Evolutionary conservation across 2,888 invertebrate species (phyloP), one percentile per base, ranked within the genome.

Genomic region (Resseliella maxima): DNA sequence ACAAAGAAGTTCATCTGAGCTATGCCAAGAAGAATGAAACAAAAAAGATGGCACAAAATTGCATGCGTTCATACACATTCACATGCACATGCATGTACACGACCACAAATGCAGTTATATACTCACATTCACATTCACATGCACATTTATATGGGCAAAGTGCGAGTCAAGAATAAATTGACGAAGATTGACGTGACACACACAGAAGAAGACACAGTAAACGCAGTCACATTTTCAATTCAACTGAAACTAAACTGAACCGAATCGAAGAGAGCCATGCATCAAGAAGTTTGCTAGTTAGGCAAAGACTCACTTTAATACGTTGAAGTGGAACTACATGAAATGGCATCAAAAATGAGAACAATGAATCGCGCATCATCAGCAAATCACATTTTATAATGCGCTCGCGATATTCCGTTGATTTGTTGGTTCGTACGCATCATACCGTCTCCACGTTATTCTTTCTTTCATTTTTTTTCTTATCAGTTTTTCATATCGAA

Each of bases 131-230:
- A 72, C 72, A 31, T 31, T 27, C 72, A 72, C 72, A 72, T 72
- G 72, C 72, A 72, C 31, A 72, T 72, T 72, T 72, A 72, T 72
- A 72, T 72, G 72, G 35, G 72, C 72, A 72, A 72, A 72, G 72
- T 72, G 72, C 72, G 72, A 72, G 72, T 72, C 72, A 72, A 72
- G 72, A 72, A 72, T 72, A 31, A 72, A 72, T 72, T 72, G 72
- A 72, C 72, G 72, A 72, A 72, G 72, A 72, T 72, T 72, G 72
- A 72, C 72, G 72, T 72, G 72, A 72, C 72, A 72, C 72, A 72
- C 72, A 72, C 72, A 72, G 31, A 59, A 59, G 59, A 18, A 50
- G 46, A 50, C 2, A 18, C 2, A 15, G 46, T 5, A 24, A 72
- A 72, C 18, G 31, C 72, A 72, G 3, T 31, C 72, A 72, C 72